phyloP scores from a whole-genome alignment of 2,888 invertebrate species.

The Limnephilus marmoratus region DNA sequence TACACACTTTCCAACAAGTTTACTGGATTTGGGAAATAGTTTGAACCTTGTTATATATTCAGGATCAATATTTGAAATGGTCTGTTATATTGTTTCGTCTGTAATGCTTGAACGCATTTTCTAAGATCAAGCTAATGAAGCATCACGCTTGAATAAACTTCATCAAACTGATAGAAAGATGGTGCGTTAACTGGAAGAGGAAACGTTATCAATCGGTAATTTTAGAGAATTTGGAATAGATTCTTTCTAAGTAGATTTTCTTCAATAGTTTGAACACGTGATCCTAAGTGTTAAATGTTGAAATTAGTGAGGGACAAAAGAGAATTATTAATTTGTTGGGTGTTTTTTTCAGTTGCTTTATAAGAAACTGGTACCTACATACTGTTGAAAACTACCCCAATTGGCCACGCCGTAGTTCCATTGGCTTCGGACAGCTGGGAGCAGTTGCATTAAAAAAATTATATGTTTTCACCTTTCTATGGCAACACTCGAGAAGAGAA shows the following conservation, averaged over 20 bases:
- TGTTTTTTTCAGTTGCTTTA: background rate
- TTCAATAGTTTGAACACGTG: background rate
- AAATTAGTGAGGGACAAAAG: background rate
- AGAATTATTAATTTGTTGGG: background rate
- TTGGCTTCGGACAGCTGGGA: too few species aligned
- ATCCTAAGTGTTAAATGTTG: background rate
- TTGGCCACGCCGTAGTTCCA: too few species aligned
- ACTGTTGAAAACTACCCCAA: too few species aligned
- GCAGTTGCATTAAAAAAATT: too few species aligned
- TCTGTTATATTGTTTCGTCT: background rate
- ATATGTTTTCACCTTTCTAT: too few species aligned
- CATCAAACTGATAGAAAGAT: background rate
- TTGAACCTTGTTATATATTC: background rate
- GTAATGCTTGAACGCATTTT: background rate
- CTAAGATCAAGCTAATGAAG: background rate
- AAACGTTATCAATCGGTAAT: background rate
- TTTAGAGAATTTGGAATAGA: background rate
- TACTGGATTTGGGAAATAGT: background rate
- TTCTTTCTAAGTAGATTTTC: background rate
- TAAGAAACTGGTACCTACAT: too few species aligned
- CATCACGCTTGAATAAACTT: background rate
- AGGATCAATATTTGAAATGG: background rate
- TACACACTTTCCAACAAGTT: background rate
- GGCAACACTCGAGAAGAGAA: too few species aligned
- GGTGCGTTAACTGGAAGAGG: background rate